Evolutionary conservation across 2,113 vertebrate genomes (phyloP).

Genomic region (Nothobranchius furzeri): DNA sequence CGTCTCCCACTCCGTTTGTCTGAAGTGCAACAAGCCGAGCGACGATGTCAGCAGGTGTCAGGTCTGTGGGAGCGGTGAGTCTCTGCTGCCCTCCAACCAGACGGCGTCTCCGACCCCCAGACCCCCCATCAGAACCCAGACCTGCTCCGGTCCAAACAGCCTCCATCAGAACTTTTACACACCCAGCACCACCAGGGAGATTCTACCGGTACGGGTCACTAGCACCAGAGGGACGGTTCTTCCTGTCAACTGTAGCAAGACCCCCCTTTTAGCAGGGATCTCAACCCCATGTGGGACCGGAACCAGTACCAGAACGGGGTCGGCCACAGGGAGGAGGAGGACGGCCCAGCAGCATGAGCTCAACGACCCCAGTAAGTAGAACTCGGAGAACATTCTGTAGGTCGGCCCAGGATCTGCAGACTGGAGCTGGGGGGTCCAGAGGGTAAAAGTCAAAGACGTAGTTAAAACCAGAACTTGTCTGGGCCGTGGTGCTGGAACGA

Average conservation of each 20-base stretch:
- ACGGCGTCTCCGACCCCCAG: slow-evolving; percentile 79
- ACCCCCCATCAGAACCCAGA: slow-evolving; percentile 84
- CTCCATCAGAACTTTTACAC: slow-evolving; percentile 84
- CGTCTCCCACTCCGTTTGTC: slow-evolving; percentile 78
- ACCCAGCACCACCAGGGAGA: slow-evolving; percentile 70
- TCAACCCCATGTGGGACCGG: slow-evolving; percentile 74
- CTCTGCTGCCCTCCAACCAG: slow-evolving; percentile 75
- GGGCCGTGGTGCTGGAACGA: too few relatives aligned
- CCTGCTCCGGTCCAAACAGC: slow-evolving; percentile 78
- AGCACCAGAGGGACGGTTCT: slow-evolving; percentile 75
- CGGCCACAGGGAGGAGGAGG: slow-evolving; percentile 75
- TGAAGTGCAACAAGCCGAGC: slow-evolving; percentile 81
- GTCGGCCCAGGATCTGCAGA: too few relatives aligned
- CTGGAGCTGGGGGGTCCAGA: too few relatives aligned
- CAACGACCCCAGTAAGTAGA: slow-evolving; percentile 92
- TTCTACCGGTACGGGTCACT: slow-evolving; percentile 66
- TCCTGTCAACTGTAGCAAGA: slow-evolving; percentile 80
- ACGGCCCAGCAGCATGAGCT: slow-evolving; percentile 79
- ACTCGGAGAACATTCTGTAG: too few relatives aligned
- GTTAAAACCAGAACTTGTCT: too few relatives aligned
- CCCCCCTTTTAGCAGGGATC: slow-evolving; percentile 57
- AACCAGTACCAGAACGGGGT: slow-evolving; percentile 6
- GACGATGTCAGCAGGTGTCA: slow-evolving; percentile 83
- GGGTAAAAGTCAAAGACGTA: too few relatives aligned
- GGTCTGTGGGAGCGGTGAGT: slow-evolving; percentile 77